A percentile compares a stretch with the other conserved stretches of the same genome.
Evolutionary conservation across 1,140 invertebrate genomes (phyloP).

Genomic region (Drosophila truncata): DNA sequence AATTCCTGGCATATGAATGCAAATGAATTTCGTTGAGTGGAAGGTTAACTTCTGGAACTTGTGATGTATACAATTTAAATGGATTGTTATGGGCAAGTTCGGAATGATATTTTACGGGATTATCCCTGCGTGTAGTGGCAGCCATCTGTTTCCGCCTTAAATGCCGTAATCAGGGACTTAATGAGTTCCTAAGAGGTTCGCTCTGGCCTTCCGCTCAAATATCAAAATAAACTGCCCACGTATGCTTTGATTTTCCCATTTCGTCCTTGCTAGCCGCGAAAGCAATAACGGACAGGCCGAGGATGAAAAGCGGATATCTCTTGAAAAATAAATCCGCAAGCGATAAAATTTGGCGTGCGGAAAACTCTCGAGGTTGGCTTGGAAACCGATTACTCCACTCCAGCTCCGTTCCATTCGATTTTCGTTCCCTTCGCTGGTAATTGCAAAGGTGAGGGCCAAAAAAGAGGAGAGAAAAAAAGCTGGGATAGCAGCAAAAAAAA

Average conservation of each 20-base stretch:
- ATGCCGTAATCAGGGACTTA: conserved; percentile 12
- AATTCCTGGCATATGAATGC: conserved; percentile 38
- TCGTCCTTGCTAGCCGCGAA: conserved; percentile 1
- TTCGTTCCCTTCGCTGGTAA: conserved; percentile 37
- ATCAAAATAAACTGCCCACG: conserved; percentile 26
- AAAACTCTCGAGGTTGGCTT: conserved; percentile 31
- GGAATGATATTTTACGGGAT: conserved; percentile 4
- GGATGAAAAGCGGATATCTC: conserved; percentile 43
- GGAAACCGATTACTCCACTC: conserved; percentile 30
- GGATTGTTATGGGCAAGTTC: conserved; percentile 4
- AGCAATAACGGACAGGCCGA: conserved; percentile 31
- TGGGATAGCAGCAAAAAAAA: conserved; percentile 10
- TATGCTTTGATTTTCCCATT: conserved; percentile 13
- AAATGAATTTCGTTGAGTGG: conserved; percentile 45
- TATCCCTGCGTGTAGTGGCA: not conserved
- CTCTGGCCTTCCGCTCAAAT: not conserved
- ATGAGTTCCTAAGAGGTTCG: conserved; percentile 25
- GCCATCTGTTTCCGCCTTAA: not conserved
- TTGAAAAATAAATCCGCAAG: conserved; percentile 59
- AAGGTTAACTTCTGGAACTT: conserved; percentile 29
- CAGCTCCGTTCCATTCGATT: conserved; percentile 24
- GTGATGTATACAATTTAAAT: conserved; percentile 23
- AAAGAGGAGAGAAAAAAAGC: conserved; percentile 10
- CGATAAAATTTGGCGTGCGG: conserved; percentile 54
- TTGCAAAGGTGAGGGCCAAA: conserved; percentile 47